Percentiles rank a stretch among this genome's conserved stretches.
Evolutionary conservation across 2,113 vertebrate genomes (phyloP).

Genomic region (Prietella phreatophila): DNA sequence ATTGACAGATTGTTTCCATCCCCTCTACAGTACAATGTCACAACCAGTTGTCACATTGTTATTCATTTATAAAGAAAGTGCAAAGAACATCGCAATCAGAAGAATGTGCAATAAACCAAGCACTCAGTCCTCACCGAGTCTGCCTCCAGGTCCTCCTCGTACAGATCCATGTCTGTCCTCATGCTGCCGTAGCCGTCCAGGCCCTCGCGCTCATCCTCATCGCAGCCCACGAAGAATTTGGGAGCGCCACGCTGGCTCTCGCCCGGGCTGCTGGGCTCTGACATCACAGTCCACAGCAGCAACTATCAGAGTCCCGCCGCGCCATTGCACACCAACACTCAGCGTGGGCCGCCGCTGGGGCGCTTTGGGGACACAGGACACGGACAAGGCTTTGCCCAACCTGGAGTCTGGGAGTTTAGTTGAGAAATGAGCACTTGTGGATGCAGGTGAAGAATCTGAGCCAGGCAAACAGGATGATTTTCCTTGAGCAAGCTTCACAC

Average conservation of each 20-base stretch:
- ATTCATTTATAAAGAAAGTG: neutral
- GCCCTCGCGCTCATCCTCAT: constrained; percentile 89
- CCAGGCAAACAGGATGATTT: neutral
- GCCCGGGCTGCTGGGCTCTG: constrained; percentile 84
- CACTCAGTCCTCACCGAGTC: constrained; percentile 69
- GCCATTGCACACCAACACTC: constrained; percentile 69
- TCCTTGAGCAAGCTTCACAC: neutral
- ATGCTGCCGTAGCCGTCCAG: constrained; percentile 78
- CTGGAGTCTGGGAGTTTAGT: neutral
- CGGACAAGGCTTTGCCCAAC: constrained; percentile 28
- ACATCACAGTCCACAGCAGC: constrained; percentile 85
- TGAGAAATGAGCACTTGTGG: neutral
- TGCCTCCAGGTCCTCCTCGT: constrained; percentile 87
- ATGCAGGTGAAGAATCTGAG: neutral
- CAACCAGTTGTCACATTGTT: neutral
- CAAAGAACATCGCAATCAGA: neutral
- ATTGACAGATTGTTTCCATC: neutral
- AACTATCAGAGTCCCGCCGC: constrained; percentile 78
- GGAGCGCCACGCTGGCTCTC: constrained; percentile 83
- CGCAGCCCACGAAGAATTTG: constrained; percentile 96
- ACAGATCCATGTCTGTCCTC: constrained; percentile 88
- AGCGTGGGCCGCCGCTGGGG: constrained; percentile 1
- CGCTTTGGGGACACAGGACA: neutral
- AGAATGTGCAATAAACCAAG: neutral
- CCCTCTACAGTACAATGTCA: neutral